Base-by-base conservation (phyloP, 1,140 invertebrate genomes). In the Coptotermes formosanus region DNA sequence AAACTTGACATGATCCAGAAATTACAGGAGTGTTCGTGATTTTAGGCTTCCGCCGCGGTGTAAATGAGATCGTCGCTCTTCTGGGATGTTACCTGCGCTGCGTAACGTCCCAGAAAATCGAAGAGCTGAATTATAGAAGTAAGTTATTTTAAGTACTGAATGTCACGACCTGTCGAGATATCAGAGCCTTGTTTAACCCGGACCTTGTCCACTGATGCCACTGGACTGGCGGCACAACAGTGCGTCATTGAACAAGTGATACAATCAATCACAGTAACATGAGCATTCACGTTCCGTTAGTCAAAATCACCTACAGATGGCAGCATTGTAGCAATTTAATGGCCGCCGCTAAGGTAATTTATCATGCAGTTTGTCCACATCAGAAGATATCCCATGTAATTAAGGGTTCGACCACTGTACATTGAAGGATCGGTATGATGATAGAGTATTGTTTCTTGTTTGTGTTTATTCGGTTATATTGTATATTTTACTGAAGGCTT, bases 261-360 rank as follows among this genome's bases (percentile, higher is more conserved):
- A n/a, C 64, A 30, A 75, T 75, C 59, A 6, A 64, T 64, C 59
- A 64, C 59, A 23, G 59, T n/a, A 64, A 64, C 64, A 25, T n/a
- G 25, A 75, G 25, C 64, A 75, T 1, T 75, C 9, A 30, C 19
- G 64, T 75, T 19, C 59, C 59, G 59, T 64, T 30, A 75, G 64
- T 14, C n/a, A 16, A 30, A 30, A 25, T 75, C 64, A 16, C 64
- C 64, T 14, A 75, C 64, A 75, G 64, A 75, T 75, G n/a, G 64
- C 64, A 75, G 64, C 64, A 75, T n/a, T 75, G 64, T 75, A 75
- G n/a, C 25, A 75, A 75, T 75, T 75, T 75, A 75, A 75, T 75
- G 64, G 64, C 64, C n/a, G 25, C 64, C 7, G 52, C 52, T n/a
- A 75, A 30, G 64, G 30, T 75, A 1, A 75, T 75, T 75, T 30